Evolutionary conservation across 2,797 vertebrate genomes (phyloP), one percentile per base, ranked within the genome.

Genomic region (Enteromius trimaculatus): DNA sequence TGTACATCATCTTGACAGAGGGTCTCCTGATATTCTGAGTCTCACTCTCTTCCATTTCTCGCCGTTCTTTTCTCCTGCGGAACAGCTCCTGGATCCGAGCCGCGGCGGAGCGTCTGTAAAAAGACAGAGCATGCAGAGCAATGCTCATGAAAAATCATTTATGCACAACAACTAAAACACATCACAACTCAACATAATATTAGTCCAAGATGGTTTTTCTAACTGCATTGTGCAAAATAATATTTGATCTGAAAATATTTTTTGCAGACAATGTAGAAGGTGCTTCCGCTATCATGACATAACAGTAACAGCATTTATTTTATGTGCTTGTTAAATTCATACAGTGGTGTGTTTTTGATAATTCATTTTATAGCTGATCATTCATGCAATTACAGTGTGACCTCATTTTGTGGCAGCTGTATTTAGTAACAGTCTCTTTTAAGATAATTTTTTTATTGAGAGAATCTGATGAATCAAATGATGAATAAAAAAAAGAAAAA

Each of bases 61-160:
- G 94, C 55, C 97, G 95, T 89, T 99, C 98, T 90, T 99, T 99
- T 88, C 98, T 97, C 89, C 98, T 92, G 81, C 98, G 95, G 90
- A 99, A 98, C 85, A 99, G 95, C 91, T 99, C 98, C 92, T 99
- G 97, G 89, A 99, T 99, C 11, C 98, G 98, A 84, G 98, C 97
- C 0, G 98, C 98, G 1, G 98, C 98, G 0, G 97, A 98, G 58
- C 98, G 96, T 37, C 98, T 99, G 88, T 4, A 58, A 60, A 60
- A 88, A 47, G 42, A 49, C 51, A 42, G 47, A 31, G 34, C n/a
- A 55, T 39, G 85, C 1, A 82, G 44, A 80, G 49, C 21, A 65
- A 34, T 21, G 2, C 37, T 74, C 21, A 39, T 31, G 42, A 62
- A 68, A 64, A 31, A 49, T 37, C 14, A 17, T 19, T 1, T 14